A percentile compares a stretch with the other conserved stretches of the same genome.
These are phyloP conservation scores for Zonitis immaculata DNA, from an alignment of 2,888 invertebrate genomes.

Conservation along the genomic window DNA sequence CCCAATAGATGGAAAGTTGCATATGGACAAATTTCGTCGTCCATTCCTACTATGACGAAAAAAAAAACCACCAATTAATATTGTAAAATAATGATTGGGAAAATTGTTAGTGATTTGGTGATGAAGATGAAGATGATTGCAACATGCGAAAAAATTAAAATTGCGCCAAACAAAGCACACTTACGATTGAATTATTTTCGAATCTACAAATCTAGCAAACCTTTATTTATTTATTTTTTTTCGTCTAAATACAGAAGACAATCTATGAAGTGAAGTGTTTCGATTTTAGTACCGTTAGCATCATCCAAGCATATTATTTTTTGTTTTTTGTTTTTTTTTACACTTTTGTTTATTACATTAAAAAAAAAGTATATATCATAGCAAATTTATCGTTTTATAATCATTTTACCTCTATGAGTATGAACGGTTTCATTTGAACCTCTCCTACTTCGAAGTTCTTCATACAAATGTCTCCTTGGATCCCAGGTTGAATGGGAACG, in stretches of 20 bases:
- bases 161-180: background rate
- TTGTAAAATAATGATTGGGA: background rate
- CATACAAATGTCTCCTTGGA: conserved; percentile 83
- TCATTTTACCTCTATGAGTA: conserved; percentile 50
- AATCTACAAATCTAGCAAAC: conserved; percentile 8
- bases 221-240: conserved; percentile 8
- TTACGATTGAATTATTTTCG: background rate
- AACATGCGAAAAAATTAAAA: background rate
- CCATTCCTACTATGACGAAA: conserved; percentile 73
- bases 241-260: conserved; percentile 11
- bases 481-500: conserved; percentile 78
- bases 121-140: background rate
- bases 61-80: background rate
- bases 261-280: conserved; percentile 10
- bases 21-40: conserved; percentile 95
- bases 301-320: background rate
- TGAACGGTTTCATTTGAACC: conserved; percentile 66
- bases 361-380: background rate
- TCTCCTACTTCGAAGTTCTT: conserved; percentile 73
- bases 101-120: background rate
- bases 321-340: background rate
- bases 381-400: background rate
- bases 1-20: conserved; percentile 94
- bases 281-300: conserved; percentile 14
- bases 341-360: background rate